Base-by-base conservation (phyloP, 2,888 invertebrate species). In the Cepaea hortensis region DNA sequence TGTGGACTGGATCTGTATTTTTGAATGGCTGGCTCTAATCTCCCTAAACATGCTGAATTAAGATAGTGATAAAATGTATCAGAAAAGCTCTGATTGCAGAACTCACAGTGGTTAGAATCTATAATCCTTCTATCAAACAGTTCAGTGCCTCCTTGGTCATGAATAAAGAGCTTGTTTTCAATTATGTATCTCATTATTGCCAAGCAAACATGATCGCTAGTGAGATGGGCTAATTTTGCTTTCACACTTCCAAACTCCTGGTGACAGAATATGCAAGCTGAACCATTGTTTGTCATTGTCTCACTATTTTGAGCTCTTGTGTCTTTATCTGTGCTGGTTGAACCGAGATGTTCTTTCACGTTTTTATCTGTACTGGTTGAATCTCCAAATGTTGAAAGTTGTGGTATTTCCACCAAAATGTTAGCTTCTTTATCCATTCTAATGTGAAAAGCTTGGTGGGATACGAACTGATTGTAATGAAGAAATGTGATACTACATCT, bases 351-450 rank as follows among this genome's bases (percentile, higher is more conserved):
- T 35, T 35, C 35, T 35, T 35, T 35, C 35, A n/a, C n/a, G 5
- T 15, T 68, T 68, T 9, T 68, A 68, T 68, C 13, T 68, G 4
- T 68, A 15, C 18, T 68, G 68, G n/a, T 5, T 5, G n/a, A 68
- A 15, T 7, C 20, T 18, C 68, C 4, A 20, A 68, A 20, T n/a
- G 7, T 20, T 7, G 9, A 61, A 1, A 4, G 48, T 13, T 55
- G 61, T 61, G 2, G 9, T 15, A 35, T 3, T 15, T 23, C 62
- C 23, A 62, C 35, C 15, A 35, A 61, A 50, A 73, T n/a, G 20
- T n/a, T 20, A 9, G 23, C 48, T 81, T 85, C 85, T n/a, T 85
- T 85, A 65, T 85, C 85, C 85, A 85, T 80, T 62, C 85, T 72
- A 50, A 70, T 73, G 68, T 85, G 85, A 55, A 80, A 79, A 20